These are phyloP conservation scores for Danaus plexippus DNA, from an alignment of 1,140 invertebrate genomes.

Conservation along the genomic window DNA sequence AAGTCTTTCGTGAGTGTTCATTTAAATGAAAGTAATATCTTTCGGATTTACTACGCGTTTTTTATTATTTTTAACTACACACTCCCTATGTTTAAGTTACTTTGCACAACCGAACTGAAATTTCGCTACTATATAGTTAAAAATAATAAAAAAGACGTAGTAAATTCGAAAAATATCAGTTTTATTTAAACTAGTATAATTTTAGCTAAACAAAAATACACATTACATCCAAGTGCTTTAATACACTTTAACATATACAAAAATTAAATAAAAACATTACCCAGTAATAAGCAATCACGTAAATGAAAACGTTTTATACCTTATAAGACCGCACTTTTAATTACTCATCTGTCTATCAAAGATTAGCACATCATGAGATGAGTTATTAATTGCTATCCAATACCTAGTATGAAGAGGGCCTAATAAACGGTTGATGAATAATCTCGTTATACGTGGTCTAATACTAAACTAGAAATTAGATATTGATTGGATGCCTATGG, in stretches of 20 bases:
- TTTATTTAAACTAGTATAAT: no score
- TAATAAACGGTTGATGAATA: conserved; percentile 25
- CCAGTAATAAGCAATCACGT: conserved; percentile 4
- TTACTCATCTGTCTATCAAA: conserved; percentile 22
- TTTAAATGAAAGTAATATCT: no score
- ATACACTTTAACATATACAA: not conserved
- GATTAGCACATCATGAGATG: conserved; percentile 25
- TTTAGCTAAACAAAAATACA: not conserved
- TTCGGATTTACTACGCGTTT: no score
- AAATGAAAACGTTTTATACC: conserved; percentile 11
- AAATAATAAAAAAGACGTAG: no score
- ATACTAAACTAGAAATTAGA: conserved; percentile 1
- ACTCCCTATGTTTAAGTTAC: no score
- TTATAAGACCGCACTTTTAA: conserved; percentile 13
- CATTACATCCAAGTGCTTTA: not conserved
- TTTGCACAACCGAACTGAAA: no score
- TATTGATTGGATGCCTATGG: conserved; percentile 5
- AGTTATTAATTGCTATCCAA: conserved; percentile 23
- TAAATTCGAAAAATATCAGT: no score
- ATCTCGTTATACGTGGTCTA: conserved; percentile 13
- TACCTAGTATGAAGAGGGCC: conserved; percentile 19
- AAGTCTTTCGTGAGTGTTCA: not conserved
- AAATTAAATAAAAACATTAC: conserved; percentile 1
- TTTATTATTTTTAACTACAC: no score
- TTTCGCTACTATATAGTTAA: no score